Evolutionary conservation across 2,888 invertebrate species (phyloP).

Genomic region (Teinopalpus imperialis): DNA sequence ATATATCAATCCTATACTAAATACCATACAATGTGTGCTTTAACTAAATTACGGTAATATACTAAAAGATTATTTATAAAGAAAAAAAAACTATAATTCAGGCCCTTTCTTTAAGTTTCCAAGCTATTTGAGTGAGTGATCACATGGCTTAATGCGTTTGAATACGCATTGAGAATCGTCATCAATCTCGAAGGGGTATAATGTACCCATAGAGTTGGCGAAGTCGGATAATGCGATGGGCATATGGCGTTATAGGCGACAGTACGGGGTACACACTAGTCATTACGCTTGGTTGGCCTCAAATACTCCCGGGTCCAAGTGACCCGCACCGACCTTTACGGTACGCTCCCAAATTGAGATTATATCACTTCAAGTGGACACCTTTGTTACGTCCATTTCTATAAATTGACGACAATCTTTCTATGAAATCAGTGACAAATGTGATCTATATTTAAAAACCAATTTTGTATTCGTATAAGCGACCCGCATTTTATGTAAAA

Average conservation of each 20-base stretch:
- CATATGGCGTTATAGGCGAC: conserved; percentile 67
- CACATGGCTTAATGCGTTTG: conserved; percentile 76
- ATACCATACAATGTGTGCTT: no score
- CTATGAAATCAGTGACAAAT: conserved; percentile 49
- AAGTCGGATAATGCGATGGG: conserved; percentile 64
- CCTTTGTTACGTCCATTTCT: conserved; percentile 30
- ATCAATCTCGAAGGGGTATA: conserved; percentile 65
- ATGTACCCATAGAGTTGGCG: conserved; percentile 44
- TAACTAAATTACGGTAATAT: no score
- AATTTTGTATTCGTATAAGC: conserved; percentile 48
- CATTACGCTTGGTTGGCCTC: conserved; percentile 61
- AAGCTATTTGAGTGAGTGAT: conserved; percentile 73
- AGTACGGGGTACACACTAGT: conserved; percentile 34
- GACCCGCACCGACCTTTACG: conserved; percentile 66
- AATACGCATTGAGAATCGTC: conserved; percentile 66
- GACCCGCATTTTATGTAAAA: conserved; percentile 54
- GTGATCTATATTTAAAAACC: conserved; percentile 35
- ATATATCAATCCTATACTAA: no score
- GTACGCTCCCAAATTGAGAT: conserved; percentile 47
- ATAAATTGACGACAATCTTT: conserved; percentile 43
- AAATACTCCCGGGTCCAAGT: conserved; percentile 47
- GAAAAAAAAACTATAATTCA: no score
- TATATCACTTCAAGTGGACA: conserved; percentile 58
- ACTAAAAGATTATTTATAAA: no score
- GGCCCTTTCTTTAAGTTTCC: conserved; percentile 47